Conservation (phyloP, 1,140 invertebrate species). For the fruit fly (Drosophila melanogaster) region Release_6_plus_ISO1_MT NT_033777.3:18296001-18296500, state of each 20-base stretch:
- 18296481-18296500: constrained; percentile 7
- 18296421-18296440: constrained; percentile 8
- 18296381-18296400: constrained; percentile 9
- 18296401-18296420: constrained; percentile 2
- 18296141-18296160: constrained; percentile 1
- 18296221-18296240: neutral
- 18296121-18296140: constrained; percentile 47
- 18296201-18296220: constrained; percentile 15
- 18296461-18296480: constrained; percentile 21
- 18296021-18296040: constrained; percentile 31
- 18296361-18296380: constrained; percentile 27
- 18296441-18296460: constrained; percentile 7
- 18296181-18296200: constrained; percentile 40
- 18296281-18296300: constrained; percentile 32
- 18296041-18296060: constrained; percentile 25
- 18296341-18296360: constrained; percentile 57
- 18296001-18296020: neutral
- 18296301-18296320: constrained; percentile 37
- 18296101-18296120: constrained; percentile 44
- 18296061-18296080: constrained; percentile 33
- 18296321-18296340: constrained; percentile 15
- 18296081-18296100: constrained; percentile 40
- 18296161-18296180: constrained; percentile 48
- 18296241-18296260: constrained; percentile 23
- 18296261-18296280: constrained; percentile 30